Evolutionary conservation across 2,888 invertebrate genomes (phyloP).

Genomic region (Standfussiana lucernea): DNA sequence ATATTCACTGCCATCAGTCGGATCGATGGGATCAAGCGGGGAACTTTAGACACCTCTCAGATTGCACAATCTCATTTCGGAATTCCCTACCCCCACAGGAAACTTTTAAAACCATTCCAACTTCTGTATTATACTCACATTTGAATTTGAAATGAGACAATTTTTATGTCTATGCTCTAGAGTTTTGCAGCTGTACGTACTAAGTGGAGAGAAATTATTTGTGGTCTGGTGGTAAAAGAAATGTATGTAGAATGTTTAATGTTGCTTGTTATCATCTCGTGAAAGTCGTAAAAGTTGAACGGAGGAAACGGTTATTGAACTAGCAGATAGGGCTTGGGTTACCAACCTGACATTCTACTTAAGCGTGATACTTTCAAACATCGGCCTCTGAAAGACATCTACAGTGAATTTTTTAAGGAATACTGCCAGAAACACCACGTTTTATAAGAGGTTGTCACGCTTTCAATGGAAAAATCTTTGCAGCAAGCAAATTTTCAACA

Average conservation of each 20-base stretch:
- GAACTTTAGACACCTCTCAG: conserved; percentile 68
- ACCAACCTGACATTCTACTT: conserved; percentile 27
- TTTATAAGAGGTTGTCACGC: neutral
- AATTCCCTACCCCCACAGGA: conserved; percentile 60
- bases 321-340: conserved; percentile 48
- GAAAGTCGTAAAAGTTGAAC: conserved; percentile 53
- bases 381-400: neutral
- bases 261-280: conserved; percentile 42
- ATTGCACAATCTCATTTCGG: conserved; percentile 71
- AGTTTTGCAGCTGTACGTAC: conserved; percentile 28
- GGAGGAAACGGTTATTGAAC: conserved; percentile 57
- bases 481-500: conserved; percentile 35
- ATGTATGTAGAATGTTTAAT: conserved; percentile 27
- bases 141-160: conserved; percentile 58
- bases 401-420: neutral
- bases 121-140: conserved; percentile 54
- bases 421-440: neutral
- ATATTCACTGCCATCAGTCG: conserved; percentile 62
- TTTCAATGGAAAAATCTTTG: conserved; percentile 35
- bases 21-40: conserved; percentile 64
- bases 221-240: conserved; percentile 30
- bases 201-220: conserved; percentile 43
- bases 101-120: conserved; percentile 67
- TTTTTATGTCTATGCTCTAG: conserved; percentile 50
- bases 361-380: neutral